Conservation (phyloP, 2,113 vertebrate genomes). For the Delphinus delphis region DNA sequence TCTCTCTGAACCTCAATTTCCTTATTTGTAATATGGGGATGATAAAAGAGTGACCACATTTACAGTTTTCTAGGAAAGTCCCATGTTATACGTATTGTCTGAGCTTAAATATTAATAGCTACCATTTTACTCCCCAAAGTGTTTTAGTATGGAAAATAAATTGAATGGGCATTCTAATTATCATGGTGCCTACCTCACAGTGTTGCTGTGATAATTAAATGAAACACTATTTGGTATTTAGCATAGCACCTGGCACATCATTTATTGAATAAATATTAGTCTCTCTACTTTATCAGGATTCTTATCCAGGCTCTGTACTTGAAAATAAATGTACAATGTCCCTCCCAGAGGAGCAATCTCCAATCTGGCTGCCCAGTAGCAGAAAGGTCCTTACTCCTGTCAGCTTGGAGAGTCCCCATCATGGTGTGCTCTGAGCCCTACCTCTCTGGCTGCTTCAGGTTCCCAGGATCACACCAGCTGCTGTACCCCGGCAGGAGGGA, state of each 20-base stretch:
- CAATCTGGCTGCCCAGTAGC: not conserved
- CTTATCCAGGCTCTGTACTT: not conserved
- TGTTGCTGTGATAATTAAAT: slow-evolving; percentile 15
- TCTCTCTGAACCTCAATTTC: not conserved
- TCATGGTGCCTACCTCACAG: not conserved
- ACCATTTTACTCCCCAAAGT: not conserved
- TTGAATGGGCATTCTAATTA: not conserved
- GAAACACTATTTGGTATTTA: not conserved
- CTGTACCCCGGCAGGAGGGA: not conserved
- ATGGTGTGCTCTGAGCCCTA: not conserved
- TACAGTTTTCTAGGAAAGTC: not conserved
- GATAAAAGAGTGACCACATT: not conserved
- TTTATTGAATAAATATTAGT: not conserved
- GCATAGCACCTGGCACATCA: not conserved
- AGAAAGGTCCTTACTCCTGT: not conserved
- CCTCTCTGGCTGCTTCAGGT: not conserved
- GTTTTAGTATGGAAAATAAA: not conserved
- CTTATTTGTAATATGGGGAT: not conserved
- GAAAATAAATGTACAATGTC: not conserved
- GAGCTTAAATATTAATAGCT: slow-evolving; percentile 10
- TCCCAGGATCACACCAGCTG: not conserved
- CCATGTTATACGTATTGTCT: not conserved
- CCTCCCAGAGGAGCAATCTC: not conserved
- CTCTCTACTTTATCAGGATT: not conserved
- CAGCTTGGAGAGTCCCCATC: not conserved